Evolutionary conservation across 1,140 invertebrate species (phyloP).

Genomic region (Halesus radiatus): DNA sequence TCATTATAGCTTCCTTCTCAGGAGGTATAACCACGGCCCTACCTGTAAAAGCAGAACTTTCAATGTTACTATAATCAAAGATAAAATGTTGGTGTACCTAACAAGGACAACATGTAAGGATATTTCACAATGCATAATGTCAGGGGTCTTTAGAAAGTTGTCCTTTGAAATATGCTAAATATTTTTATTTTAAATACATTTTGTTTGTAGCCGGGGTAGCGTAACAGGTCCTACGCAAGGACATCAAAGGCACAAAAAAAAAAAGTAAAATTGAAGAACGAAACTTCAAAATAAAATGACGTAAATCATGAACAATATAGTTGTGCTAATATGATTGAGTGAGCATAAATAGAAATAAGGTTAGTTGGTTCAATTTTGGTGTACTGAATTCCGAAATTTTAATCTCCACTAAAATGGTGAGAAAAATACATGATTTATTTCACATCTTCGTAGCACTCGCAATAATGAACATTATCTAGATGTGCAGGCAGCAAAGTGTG

Average conservation of each 20-base stretch:
- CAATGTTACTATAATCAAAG: neutral
- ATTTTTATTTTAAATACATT: neutral
- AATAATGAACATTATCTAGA: no score
- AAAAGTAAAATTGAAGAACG: no score
- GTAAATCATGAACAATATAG: no score
- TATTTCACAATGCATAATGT: neutral
- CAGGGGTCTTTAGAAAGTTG: neutral
- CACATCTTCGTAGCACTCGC: neutral
- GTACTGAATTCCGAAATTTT: neutral
- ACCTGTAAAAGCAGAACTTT: conserved; percentile 62
- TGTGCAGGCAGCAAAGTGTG: neutral
- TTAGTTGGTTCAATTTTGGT: neutral
- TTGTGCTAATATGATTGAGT: no score
- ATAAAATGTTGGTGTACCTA: no score
- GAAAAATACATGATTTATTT: neutral
- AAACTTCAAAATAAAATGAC: no score
- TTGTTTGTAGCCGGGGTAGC: no score
- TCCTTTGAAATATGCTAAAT: neutral
- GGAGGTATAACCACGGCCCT: conserved; percentile 89
- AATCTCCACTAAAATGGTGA: neutral
- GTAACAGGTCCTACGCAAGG: no score
- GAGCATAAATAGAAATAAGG: neutral
- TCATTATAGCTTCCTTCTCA: conserved; percentile 87
- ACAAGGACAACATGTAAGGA: neutral
- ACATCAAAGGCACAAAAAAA: no score